A percentile compares a stretch with the other conserved stretches of the same genome.
These are phyloP conservation scores for Astreopora myriophthalma DNA, from an alignment of 64 coral and sea anemone genomes.

Conservation along the genomic window DNA sequence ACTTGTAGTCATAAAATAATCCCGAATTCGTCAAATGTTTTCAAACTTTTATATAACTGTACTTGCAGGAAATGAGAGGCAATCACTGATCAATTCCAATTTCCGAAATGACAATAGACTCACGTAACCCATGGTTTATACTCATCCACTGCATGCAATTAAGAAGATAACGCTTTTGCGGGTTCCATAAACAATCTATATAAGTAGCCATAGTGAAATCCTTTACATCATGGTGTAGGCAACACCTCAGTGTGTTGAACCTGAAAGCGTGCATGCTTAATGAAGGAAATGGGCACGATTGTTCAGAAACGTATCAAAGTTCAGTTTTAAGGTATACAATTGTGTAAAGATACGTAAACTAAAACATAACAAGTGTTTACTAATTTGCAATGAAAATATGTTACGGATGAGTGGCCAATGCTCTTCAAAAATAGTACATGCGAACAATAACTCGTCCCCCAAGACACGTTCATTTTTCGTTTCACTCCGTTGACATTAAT, in stretches of 20 bases:
- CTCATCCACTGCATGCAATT: not conserved
- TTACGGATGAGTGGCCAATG: not conserved
- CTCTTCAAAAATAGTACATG: not conserved
- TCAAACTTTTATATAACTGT: not conserved
- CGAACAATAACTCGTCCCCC: not conserved
- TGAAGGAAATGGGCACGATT: not conserved
- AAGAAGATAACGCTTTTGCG: conserved; percentile 22
- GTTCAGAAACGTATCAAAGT: not conserved
- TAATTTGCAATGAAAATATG: conserved; percentile 19
- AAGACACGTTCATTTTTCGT: not conserved
- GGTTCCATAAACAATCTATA: not conserved
- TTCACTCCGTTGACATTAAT: not conserved
- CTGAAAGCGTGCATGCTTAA: not conserved
- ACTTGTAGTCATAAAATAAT: not conserved
- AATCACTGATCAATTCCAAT: not conserved
- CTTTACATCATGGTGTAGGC: not conserved
- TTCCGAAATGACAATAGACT: not conserved
- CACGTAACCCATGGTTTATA: not conserved
- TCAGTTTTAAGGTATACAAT: conserved; percentile 9
- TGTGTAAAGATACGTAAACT: not conserved
- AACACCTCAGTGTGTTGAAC: not conserved
- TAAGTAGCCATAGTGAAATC: not conserved
- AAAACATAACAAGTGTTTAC: conserved; percentile 47
- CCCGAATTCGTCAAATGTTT: not conserved
- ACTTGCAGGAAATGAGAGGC: conserved; percentile 9